Conservation (phyloP, 2,888 invertebrate species). For the Sarcophaga carnaria region DNA sequence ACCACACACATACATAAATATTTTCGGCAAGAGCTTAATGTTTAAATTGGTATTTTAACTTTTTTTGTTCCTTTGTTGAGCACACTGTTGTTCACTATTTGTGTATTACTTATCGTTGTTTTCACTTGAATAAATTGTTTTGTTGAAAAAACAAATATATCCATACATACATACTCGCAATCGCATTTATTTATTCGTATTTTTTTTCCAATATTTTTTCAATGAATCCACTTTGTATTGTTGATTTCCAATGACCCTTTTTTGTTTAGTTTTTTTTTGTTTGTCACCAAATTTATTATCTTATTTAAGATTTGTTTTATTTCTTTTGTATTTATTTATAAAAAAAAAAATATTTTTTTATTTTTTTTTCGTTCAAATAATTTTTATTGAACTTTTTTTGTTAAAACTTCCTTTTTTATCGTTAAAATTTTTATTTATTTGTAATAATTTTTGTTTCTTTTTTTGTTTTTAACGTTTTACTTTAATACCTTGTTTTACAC, state of each 20-base stretch:
- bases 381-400: neutral
- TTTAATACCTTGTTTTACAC: conserved; percentile 17
- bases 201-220: neutral
- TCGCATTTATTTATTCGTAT: neutral
- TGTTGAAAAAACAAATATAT: neutral
- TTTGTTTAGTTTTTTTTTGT: neutral
- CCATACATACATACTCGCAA: neutral
- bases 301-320: neutral
- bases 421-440: neutral
- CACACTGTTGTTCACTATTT: no score
- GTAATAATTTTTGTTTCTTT: conserved; percentile 37
- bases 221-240: neutral
- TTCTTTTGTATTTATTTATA: neutral
- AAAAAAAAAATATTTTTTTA: neutral
- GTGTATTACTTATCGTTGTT: neutral
- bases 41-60: conserved; percentile 4
- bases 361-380: neutral
- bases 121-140: conserved; percentile 2
- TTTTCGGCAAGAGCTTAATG: neutral
- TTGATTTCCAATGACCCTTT: neutral
- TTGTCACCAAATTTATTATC: neutral
- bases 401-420: neutral
- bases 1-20: neutral
- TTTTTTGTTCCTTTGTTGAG: neutral
- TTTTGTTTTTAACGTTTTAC: neutral